A percentile compares a stretch with the other conserved stretches of the same genome.
Evolutionary conservation across 2,797 vertebrate species (phyloP).

Genomic region (Myotis planiceps): DNA sequence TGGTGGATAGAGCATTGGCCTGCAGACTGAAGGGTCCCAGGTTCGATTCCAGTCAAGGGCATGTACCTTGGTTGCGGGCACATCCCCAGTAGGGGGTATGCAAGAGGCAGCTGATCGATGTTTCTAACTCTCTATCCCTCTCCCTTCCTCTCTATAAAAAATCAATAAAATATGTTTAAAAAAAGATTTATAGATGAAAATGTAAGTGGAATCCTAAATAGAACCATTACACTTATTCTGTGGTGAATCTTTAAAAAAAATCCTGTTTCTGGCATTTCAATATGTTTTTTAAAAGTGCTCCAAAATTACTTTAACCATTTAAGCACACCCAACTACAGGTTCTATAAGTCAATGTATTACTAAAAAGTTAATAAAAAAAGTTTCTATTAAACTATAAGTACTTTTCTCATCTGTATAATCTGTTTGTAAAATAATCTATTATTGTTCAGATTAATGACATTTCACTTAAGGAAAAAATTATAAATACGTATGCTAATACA

Average conservation of each 20-base stretch:
- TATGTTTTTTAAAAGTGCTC: neutral
- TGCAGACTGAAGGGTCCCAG: too few species aligned
- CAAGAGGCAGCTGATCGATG: too few species aligned
- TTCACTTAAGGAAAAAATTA: neutral
- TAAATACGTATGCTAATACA: neutral
- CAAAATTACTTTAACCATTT: slow-evolving; percentile 5
- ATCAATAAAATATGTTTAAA: too few species aligned
- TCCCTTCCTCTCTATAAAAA: too few species aligned
- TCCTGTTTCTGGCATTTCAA: neutral
- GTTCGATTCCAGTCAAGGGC: too few species aligned
- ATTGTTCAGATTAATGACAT: neutral
- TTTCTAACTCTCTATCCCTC: too few species aligned
- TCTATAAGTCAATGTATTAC: neutral
- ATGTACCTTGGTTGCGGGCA: too few species aligned
- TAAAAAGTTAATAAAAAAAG: neutral
- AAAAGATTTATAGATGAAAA: neutral
- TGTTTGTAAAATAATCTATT: neutral
- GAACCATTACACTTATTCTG: neutral
- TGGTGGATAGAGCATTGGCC: too few species aligned
- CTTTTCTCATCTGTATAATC: neutral
- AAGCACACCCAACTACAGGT: neutral
- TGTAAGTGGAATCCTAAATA: neutral
- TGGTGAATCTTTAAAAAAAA: neutral
- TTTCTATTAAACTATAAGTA: neutral
- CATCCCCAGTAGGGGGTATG: too few species aligned